Conservation (phyloP, 2,797 vertebrate genomes). For the Alfaro cultratus region DNA sequence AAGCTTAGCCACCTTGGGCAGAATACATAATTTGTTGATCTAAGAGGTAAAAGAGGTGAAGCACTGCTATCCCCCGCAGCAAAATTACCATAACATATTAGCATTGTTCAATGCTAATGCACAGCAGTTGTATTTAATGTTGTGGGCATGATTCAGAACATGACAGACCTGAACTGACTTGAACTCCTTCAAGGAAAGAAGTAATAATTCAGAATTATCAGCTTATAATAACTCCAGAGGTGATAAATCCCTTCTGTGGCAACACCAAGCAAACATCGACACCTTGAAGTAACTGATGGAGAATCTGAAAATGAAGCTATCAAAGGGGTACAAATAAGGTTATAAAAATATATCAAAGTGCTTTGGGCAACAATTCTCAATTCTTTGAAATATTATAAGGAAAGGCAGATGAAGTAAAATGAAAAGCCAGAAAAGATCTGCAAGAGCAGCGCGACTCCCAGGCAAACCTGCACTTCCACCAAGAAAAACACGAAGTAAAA, state of each 20-base stretch:
- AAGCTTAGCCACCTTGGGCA: constrained; percentile 5
- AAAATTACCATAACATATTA: constrained; percentile 13
- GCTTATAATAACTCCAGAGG: constrained; percentile 11
- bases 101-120: constrained; percentile 3
- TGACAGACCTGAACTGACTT: constrained; percentile 5
- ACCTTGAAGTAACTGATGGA: constrained; percentile 12
- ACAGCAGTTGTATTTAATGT: constrained; percentile 2
- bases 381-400: constrained; percentile 20
- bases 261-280: constrained; percentile 6
- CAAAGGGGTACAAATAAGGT: constrained; percentile 26
- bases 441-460: constrained; percentile 18
- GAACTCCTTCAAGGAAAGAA: neutral
- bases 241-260: constrained; percentile 7
- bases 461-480: constrained; percentile 3
- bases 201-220: constrained; percentile 17
- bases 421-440: constrained; percentile 17
- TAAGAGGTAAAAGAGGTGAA: constrained; percentile 15
- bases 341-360: constrained; percentile 24
- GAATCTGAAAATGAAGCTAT: constrained; percentile 29
- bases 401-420: constrained; percentile 22
- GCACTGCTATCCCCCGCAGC: constrained; percentile 1
- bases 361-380: constrained; percentile 18
- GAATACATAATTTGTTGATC: constrained; percentile 10
- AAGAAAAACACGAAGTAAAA: neutral
- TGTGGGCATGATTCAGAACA: constrained; percentile 4